Percentiles rank a stretch among this genome's conserved stretches.
These are phyloP conservation scores for Ammodramus savannarum DNA, from an alignment of 2,113 vertebrate genomes.

Conservation along the genomic window DNA sequence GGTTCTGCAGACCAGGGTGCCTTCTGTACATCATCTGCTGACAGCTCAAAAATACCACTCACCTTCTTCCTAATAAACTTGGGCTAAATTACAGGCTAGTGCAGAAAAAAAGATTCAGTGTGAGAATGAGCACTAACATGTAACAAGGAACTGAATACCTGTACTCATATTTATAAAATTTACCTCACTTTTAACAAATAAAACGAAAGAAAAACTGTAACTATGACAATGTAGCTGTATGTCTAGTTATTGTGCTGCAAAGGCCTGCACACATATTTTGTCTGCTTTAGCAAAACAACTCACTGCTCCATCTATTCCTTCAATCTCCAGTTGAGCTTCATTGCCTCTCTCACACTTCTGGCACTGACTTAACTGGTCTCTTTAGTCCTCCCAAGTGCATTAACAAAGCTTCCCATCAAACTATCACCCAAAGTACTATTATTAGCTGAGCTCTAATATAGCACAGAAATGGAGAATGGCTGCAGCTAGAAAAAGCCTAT, in stretches of 20 bases:
- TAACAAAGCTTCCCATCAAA: background rate
- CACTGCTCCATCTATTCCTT: background rate
- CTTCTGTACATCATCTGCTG: background rate
- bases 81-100: background rate
- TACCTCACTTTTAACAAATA: background rate
- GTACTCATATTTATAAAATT: background rate
- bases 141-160: background rate
- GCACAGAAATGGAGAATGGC: background rate
- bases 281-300: background rate
- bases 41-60: background rate
- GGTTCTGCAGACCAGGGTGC: background rate
- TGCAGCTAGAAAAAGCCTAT: background rate
- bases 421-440: background rate
- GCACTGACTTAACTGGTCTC: background rate
- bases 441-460: constrained; percentile 21
- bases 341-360: background rate
- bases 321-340: background rate
- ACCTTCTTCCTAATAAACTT: background rate
- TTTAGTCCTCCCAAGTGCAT: background rate
- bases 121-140: background rate
- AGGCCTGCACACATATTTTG: background rate
- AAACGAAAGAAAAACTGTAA: background rate
- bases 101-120: background rate
- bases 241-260: background rate
- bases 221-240: background rate